These are phyloP conservation scores for Stegostoma tigrinum DNA, from an alignment of 2,113 vertebrate genomes.

Conservation along the genomic window DNA sequence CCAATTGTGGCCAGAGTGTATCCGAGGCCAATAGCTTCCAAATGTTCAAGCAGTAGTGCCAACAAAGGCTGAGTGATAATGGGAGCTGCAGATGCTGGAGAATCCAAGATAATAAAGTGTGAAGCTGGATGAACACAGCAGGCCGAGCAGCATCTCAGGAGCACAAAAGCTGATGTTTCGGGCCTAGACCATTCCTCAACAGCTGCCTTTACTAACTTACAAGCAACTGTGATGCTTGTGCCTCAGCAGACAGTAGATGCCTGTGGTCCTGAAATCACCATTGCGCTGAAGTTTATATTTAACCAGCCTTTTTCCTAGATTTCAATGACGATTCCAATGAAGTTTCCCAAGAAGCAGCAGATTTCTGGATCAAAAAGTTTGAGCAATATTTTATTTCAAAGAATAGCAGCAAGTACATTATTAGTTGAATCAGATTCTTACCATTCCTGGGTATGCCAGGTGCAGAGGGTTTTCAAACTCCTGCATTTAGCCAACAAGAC, in stretches of 20 bases:
- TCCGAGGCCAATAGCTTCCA: neutral
- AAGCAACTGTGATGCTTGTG: neutral
- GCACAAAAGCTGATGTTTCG: too few relatives aligned
- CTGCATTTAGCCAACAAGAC: too few relatives aligned
- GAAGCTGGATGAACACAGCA: too few relatives aligned
- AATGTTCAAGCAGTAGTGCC: neutral
- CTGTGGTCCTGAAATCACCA: neutral
- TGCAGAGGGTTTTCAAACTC: neutral
- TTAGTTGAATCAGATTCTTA: neutral
- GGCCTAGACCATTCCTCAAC: too few relatives aligned
- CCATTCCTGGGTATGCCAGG: neutral
- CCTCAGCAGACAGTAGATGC: neutral
- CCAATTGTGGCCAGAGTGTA: neutral
- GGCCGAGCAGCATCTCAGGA: too few relatives aligned
- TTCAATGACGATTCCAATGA: neutral
- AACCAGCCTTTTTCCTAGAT: neutral
- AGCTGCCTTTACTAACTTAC: neutral
- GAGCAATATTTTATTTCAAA: neutral
- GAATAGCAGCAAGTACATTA: neutral
- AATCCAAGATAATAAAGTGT: too few relatives aligned
- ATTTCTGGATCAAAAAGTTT: neutral
- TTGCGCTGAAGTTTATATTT: neutral
- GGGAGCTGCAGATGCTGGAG: too few relatives aligned
- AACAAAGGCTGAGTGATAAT: neutral
- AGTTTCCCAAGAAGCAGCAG: neutral